Percentiles rank a stretch among this genome's conserved stretches.
phyloP scores from a whole-genome alignment of 2,888 invertebrate species.

The Rotaria sp. region DNA sequence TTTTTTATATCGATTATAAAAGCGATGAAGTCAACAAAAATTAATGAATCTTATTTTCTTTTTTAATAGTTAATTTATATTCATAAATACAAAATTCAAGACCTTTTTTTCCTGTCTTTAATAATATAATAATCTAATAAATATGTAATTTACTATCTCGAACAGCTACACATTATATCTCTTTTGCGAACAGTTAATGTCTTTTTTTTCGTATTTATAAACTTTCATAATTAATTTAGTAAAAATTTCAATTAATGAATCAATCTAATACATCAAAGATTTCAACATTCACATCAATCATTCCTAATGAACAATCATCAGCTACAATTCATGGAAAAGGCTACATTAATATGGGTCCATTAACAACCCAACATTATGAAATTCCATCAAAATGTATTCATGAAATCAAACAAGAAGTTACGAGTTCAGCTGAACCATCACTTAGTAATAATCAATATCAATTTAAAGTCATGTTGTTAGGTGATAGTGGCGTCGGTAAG shows the following conservation, averaged over 20 bases:
- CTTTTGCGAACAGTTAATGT: too few relatives aligned
- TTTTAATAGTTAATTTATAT: too few relatives aligned
- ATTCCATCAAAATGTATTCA: neutral
- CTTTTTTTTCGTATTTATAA: too few relatives aligned
- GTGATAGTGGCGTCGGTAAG: slow-evolving; percentile 20
- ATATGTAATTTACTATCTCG: too few relatives aligned
- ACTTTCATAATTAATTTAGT: neutral
- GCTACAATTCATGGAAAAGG: neutral
- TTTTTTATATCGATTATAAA: neutral
- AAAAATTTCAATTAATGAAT: neutral
- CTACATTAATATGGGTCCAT: neutral
- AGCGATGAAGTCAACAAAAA: neutral
- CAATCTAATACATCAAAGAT: neutral
- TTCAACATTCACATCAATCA: neutral
- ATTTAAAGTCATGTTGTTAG: neutral
- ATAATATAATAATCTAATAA: too few relatives aligned
- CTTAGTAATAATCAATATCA: neutral
- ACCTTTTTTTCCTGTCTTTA: too few relatives aligned
- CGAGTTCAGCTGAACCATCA: neutral
- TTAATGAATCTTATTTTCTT: too few relatives aligned
- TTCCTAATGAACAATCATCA: neutral
- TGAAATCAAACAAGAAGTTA: neutral
- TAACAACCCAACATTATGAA: neutral
- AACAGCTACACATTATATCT: too few relatives aligned
- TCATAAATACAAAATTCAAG: too few relatives aligned